These are phyloP conservation scores for Calidris pugnax DNA, from an alignment of 2,113 vertebrate genomes.

Conservation along the genomic window DNA sequence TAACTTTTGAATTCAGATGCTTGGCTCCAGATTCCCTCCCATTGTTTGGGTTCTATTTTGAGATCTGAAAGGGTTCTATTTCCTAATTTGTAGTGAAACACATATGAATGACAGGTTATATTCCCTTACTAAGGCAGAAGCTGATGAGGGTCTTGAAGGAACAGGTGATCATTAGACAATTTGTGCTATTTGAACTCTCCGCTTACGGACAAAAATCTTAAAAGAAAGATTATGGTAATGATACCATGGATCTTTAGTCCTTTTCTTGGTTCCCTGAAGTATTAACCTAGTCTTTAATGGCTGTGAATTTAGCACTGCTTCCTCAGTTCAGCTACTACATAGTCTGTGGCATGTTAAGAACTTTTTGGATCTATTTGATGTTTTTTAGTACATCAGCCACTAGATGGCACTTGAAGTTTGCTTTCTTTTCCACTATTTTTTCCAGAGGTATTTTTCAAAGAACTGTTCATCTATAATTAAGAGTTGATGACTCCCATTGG, in stretches of 20 bases:
- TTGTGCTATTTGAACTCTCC: neutral
- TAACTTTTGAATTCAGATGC: neutral
- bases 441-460: neutral
- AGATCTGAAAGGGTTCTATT: neutral
- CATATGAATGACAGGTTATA: fast-evolving
- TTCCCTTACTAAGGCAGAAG: neutral
- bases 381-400: constrained; percentile 43
- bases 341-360: neutral
- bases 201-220: neutral
- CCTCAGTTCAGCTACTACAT: neutral
- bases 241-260: neutral
- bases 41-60: neutral
- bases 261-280: neutral
- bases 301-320: neutral
- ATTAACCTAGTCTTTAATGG: neutral
- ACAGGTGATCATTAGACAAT: neutral
- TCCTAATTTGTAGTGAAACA: neutral
- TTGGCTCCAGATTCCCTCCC: neutral
- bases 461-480: constrained; percentile 57
- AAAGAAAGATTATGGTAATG: neutral
- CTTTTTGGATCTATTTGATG: neutral
- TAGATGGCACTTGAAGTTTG: constrained; percentile 79
- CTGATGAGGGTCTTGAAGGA: neutral
- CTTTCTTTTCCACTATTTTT: neutral
- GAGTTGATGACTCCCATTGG: constrained; percentile 57